phyloP scores from a whole-genome alignment of 2,888 invertebrate genomes.

The Chirona hameri region DNA sequence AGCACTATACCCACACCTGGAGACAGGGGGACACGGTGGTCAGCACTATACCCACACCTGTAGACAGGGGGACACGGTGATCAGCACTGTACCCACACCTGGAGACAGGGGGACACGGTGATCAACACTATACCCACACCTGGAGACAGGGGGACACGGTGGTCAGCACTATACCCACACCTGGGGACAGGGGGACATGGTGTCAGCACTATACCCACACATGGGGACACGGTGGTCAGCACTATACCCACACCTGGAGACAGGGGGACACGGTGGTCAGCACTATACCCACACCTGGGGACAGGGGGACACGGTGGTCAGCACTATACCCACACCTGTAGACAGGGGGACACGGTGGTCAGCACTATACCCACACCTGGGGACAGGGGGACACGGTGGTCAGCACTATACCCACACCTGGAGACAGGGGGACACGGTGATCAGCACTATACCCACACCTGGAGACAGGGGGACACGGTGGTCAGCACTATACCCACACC shows the following conservation, averaged over 20 bases:
- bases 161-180: no score
- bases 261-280: no score
- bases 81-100: slow-evolving; percentile 93
- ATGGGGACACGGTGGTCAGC: slow-evolving; percentile 52
- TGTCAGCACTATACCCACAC: slow-evolving; percentile 89
- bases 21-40: no score
- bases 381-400: no score
- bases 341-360: no score
- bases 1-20: slow-evolving; percentile 52
- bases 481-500: slow-evolving; percentile 45
- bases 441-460: slow-evolving; percentile 93
- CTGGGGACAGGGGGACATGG: slow-evolving; percentile 79
- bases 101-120: slow-evolving; percentile 40
- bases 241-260: slow-evolving; percentile 52
- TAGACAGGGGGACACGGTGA: slow-evolving; percentile 94
- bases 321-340: slow-evolving; percentile 87
- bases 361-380: slow-evolving; percentile 52
- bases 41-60: no score
- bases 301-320: slow-evolving; percentile 94
- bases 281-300: no score
- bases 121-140: slow-evolving; percentile 45
- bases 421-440: slow-evolving; percentile 94
- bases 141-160: slow-evolving; percentile 48
- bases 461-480: slow-evolving; percentile 40
- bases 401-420: no score